Conservation (phyloP, 2,113 vertebrate species). For the Cyphomyrus plagiostoma region DNA sequence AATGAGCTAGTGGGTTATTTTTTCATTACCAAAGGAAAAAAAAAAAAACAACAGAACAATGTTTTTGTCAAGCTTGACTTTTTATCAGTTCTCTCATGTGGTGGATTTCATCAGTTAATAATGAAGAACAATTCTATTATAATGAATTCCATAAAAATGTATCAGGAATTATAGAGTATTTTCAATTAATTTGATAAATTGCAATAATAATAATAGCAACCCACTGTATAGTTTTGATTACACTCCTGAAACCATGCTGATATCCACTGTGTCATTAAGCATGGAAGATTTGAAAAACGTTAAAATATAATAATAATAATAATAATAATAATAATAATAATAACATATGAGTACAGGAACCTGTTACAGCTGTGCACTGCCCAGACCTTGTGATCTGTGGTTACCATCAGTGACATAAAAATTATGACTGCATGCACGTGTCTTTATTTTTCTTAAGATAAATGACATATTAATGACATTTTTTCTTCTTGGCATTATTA, state of each 20-base stretch:
- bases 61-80: neutral
- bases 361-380: too few relatives aligned
- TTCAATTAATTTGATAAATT: neutral
- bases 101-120: neutral
- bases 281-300: neutral
- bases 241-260: neutral
- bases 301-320: too few relatives aligned
- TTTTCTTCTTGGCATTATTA: neutral
- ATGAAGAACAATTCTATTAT: neutral
- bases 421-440: neutral
- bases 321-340: too few relatives aligned
- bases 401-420: neutral
- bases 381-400: neutral
- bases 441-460: neutral
- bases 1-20: neutral
- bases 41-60: neutral
- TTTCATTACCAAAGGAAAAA: neutral
- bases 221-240: neutral
- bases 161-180: neutral
- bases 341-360: too few relatives aligned
- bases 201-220: neutral
- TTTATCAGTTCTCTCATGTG: neutral
- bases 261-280: neutral
- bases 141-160: neutral
- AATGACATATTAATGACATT: neutral